Conservation (phyloP, 2,888 invertebrate species). For the Campopleginae sp. region DNA sequence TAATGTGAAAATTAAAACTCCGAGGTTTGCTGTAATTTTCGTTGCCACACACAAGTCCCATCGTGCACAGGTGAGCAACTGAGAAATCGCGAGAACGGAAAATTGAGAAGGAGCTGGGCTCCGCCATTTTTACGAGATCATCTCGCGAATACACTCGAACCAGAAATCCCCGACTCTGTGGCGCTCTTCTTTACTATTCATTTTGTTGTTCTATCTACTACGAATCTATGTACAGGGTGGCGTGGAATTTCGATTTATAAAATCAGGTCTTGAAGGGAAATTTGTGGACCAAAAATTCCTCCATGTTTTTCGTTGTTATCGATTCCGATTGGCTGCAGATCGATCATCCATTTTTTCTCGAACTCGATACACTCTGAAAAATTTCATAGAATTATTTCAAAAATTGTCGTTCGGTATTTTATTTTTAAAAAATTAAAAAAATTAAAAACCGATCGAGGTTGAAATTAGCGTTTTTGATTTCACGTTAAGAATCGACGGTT, state of each 20-base stretch:
- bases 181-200: slow-evolving; percentile 20
- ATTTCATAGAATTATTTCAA: background rate
- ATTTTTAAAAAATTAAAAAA: background rate
- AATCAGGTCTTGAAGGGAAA: background rate
- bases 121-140: slow-evolving; percentile 9
- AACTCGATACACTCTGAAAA: background rate
- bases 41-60: slow-evolving; percentile 30
- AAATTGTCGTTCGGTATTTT: background rate
- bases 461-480: background rate
- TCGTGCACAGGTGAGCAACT: background rate
- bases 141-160: slow-evolving; percentile 19
- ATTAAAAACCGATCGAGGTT: background rate
- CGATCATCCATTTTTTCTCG: background rate
- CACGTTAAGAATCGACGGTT: background rate
- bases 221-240: background rate
- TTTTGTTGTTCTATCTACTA: slow-evolving; percentile 15
- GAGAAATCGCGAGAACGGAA: background rate
- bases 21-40: slow-evolving; percentile 45
- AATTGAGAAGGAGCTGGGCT: background rate
- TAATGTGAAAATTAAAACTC: slow-evolving; percentile 55
- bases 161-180: slow-evolving; percentile 41
- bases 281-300: background rate
- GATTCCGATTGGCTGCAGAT: background rate
- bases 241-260: background rate
- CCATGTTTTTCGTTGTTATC: no score